Evolutionary conservation across 2,888 invertebrate species (phyloP), one percentile per base, ranked within the genome.

Genomic region (Latheticus oryzae): DNA sequence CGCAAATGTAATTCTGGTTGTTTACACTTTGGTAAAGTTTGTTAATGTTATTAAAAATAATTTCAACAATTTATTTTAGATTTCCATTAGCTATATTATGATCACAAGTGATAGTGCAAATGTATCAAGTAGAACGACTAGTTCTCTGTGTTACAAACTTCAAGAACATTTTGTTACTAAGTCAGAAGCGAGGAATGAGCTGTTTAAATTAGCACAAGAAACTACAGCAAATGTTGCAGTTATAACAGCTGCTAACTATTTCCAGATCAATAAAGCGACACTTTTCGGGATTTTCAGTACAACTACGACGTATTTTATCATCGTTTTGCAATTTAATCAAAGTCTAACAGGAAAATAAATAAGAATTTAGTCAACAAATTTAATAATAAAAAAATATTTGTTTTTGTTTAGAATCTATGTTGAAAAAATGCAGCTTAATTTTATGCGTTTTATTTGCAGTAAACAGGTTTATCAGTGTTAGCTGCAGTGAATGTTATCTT

Each of bases 171-270:
- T 60, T 28, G 40, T 43, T 1, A 38, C 51, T 7, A 51, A 56
- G 5, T 47, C 28, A n/a, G 54, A 58, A 21, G 16, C 48, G 3
- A 9, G 50, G 17, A 15, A 16, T 9, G 53, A 57, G 13, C 9
- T 60, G 5, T 38, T 58, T 13, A 47, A 52, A 23, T 38, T 61
- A 5, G 58, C 50, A 1, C 48, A 58, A 21, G 50, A 58, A 9
- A 26, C 33, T 0, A 32, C 32, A 12, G 40, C 38, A n/a, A 37
- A 47, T 38, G 30, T 28, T 2, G 51, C 54, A 5, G 16, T 37
- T 1, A 61, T 63, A 35, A 50, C 59, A 5, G 61, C 61, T 5
- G 59, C 57, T 11, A 61, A 61, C 32, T 63, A 56, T 30, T 64
- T 64, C 24, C 52, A 61, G 13, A 48, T 48, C 15, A 48, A 48